Evolutionary conservation across 2,888 invertebrate genomes (phyloP), one percentile per base, ranked within the genome.

Genomic region (Slavum lentiscoides): DNA sequence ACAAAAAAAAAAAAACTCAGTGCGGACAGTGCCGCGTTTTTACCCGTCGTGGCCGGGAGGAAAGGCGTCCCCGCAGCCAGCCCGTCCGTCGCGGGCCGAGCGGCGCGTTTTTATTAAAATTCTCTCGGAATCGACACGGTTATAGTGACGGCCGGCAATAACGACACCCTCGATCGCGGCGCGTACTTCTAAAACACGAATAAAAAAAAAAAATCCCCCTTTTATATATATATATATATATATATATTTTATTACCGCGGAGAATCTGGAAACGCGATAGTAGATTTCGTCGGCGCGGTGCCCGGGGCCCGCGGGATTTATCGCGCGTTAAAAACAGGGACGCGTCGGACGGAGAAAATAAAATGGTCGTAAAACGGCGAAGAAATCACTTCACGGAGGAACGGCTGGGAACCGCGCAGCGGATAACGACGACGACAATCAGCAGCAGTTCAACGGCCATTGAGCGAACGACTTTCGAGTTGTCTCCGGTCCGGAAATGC

Each of bases 61-160:
- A 30, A 30, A 1, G 30, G 30, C 30, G 4, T 4, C 30, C 30
- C 30, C 4, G 30, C 30, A 30, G 30, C 30, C 30, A n/a, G n/a
- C n/a, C n/a, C n/a, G n/a, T n/a, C n/a, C n/a, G n/a, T n/a, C 30
- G 19, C 21, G 53, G 1, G 21, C 39, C 66, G 67, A 66, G 66
- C 66, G 66, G 66, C 66, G 66, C 55, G 66, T 39, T 75, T 75
- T 75, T 75, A 75, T 75, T 75, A 75, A n/a, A 75, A 75, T 75
- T 75, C 74, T 39, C 21, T 66, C 17, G 15, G 23, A 58, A 58
- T 39, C 43, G 73, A 74, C 64, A 61, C 74, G 61, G 61, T 73
- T 66, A 67, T 62, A 61, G 39, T 58, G 4, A 21, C 66, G 66
- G 49, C 49, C 9, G 1, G 49, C 49, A 49, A 13, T 49, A 49